These are phyloP conservation scores for Rhamphomyia laevipes DNA, from an alignment of 2,888 invertebrate genomes.

Conservation along the genomic window DNA sequence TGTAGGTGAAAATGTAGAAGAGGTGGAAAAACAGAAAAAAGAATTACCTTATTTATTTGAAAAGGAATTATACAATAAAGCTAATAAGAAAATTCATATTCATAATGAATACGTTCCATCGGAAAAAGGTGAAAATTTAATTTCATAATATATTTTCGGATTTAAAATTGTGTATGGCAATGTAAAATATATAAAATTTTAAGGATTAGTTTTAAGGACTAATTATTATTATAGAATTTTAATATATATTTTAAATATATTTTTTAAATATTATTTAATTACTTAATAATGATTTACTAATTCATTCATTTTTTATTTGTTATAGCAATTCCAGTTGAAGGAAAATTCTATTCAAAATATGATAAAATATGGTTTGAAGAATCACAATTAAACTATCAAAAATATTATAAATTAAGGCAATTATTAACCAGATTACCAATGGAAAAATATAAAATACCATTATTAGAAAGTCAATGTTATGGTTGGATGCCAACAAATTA, in stretches of 20 bases:
- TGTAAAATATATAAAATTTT: not conserved
- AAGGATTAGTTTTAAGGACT: not conserved
- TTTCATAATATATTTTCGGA: too few relatives aligned
- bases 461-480: slow-evolving; percentile 28
- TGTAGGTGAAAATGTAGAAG: too few relatives aligned
- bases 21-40: slow-evolving; percentile 2
- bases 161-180: not conserved
- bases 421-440: slow-evolving; percentile 14
- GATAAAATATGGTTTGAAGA: slow-evolving; percentile 2
- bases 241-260: too few relatives aligned
- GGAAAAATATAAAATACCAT: slow-evolving; percentile 18
- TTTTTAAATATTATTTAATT: not conserved
- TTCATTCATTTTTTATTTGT: not conserved
- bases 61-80: slow-evolving; percentile 29
- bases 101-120: slow-evolving; percentile 24
- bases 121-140: slow-evolving; percentile 20
- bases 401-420: slow-evolving; percentile 4
- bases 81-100: slow-evolving; percentile 27
- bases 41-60: slow-evolving; percentile 29
- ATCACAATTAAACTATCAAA: slow-evolving; percentile 8
- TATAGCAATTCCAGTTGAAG: slow-evolving; percentile 24
- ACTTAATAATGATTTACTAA: slow-evolving; percentile 3
- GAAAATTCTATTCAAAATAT: slow-evolving; percentile 27
- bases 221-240: not conserved
- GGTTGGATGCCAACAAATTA: slow-evolving; percentile 28